phyloP scores from a whole-genome alignment of 23 tunicate genomes.

The Clavelina lepadiformis region DNA sequence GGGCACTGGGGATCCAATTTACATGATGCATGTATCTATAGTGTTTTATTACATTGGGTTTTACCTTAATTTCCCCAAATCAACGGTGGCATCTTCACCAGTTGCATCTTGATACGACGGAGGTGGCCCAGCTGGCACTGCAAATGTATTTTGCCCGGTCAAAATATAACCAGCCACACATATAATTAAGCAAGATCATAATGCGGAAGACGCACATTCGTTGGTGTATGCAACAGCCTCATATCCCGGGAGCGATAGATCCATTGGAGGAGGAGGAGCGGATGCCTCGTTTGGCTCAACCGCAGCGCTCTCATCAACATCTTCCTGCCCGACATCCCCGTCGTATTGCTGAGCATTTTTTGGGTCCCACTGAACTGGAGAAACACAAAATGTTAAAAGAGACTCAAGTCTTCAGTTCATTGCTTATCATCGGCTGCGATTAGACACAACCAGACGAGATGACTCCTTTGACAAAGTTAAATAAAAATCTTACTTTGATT shows the following conservation, averaged over 20 bases:
- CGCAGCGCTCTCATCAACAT: conserved; percentile 52
- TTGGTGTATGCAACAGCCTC: conserved; percentile 28
- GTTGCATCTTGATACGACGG: conserved; percentile 41
- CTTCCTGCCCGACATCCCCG: conserved; percentile 52
- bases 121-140: conserved; percentile 51
- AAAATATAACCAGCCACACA: neutral
- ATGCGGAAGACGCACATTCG: conserved; percentile 17
- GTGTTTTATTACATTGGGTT: too few species aligned
- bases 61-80: conserved; percentile 13
- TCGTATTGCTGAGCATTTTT: conserved; percentile 29
- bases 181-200: neutral
- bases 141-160: neutral
- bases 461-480: too few species aligned
- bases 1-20: too few species aligned
- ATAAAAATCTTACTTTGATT: too few species aligned
- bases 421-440: too few species aligned
- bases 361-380: conserved; percentile 26
- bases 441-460: too few species aligned
- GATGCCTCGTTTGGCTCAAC: conserved; percentile 4
- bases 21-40: too few species aligned
- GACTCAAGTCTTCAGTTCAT: neutral
- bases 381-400: neutral
- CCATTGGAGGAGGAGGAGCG: conserved; percentile 34
- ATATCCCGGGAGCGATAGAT: conserved; percentile 51
- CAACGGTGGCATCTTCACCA: conserved; percentile 29